Evolutionary conservation across 2,888 invertebrate species (phyloP), one percentile per base, ranked within the genome.

Genomic region (Pinctada fucata): DNA sequence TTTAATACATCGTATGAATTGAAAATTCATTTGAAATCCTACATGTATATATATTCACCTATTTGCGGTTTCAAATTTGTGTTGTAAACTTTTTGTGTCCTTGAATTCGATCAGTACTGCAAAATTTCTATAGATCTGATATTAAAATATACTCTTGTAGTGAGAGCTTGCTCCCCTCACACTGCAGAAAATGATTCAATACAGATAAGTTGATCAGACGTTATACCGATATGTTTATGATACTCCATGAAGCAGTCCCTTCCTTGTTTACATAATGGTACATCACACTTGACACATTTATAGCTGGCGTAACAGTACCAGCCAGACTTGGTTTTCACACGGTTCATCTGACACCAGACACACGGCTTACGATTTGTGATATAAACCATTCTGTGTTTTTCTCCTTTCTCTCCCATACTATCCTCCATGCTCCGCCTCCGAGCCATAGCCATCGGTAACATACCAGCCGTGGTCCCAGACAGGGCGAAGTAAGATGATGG

Each of bases 231-330:
- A 45, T 74, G 74, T 66, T 65, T 75, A n/a, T 80, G 80, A 64
- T 80, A 80, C 51, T 75, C 72, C 48, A 71, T 75, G 68, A 80
- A 80, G 68, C 80, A 80, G 51, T 78, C 80, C 48, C 80, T 49
- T 31, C 75, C 78, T 47, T 75, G 77, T 58, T 76, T 72, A 72
- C 80, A 80, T 10, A 80, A 66, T 10, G 80, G 80, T 4, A 80
- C 75, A 10, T 78, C 77, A 75, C 80, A 80, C 5, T 71, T 74
- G 16, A 73, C 76, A 52, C 80, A 80, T 64, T 68, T 77, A 51
- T 80, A 80, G 47, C 75, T 71, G 6, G 80, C 73, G 45, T 80
- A 80, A 3, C 75, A 75, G 58, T 75, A 78, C 77, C 77, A 80
- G n/a, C 80, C 80, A 2, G 80, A 80, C 49, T 77, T 77, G 1